Evolutionary conservation across 2,113 vertebrate genomes (phyloP).

Genomic region (Indri indri): DNA sequence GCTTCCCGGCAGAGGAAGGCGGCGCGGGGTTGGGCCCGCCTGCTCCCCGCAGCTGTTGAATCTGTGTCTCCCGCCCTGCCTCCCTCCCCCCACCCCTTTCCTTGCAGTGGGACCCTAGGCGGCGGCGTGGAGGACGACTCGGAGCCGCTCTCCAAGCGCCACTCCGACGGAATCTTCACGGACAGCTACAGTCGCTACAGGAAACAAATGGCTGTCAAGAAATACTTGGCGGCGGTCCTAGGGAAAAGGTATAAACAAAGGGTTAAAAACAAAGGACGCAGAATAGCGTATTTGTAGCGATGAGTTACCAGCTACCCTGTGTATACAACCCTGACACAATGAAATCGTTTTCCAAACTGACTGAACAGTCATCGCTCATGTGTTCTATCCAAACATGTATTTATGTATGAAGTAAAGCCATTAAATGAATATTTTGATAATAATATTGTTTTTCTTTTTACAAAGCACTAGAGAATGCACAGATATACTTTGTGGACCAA

Average conservation of each 20-base stretch:
- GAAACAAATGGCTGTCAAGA: slow-evolving; percentile 99
- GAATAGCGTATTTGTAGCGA: slow-evolving; percentile 97
- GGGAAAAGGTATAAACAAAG: slow-evolving; percentile 99
- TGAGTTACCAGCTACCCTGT: slow-evolving; percentile 50
- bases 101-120: slow-evolving; percentile 78
- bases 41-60: neutral
- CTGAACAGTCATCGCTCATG: slow-evolving; percentile 94
- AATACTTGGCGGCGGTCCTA: slow-evolving; percentile 98
- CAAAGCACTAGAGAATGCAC: slow-evolving; percentile 96
- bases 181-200: slow-evolving; percentile 99
- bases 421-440: slow-evolving; percentile 99
- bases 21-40: neutral
- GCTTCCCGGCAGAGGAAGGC: neutral
- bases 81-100: slow-evolving; percentile 47
- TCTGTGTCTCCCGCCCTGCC: slow-evolving; percentile 50
- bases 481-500: slow-evolving; percentile 96
- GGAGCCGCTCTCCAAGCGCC: slow-evolving; percentile 95
- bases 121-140: slow-evolving; percentile 89
- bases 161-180: slow-evolving; percentile 99
- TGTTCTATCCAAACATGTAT: slow-evolving; percentile 98
- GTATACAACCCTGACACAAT: slow-evolving; percentile 84
- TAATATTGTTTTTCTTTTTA: slow-evolving; percentile 99
- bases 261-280: slow-evolving; percentile 99
- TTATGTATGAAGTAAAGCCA: slow-evolving; percentile 99
- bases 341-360: slow-evolving; percentile 93